Evolutionary conservation across 2,113 vertebrate species (phyloP).

Genomic region (Scytalopus superciliaris): DNA sequence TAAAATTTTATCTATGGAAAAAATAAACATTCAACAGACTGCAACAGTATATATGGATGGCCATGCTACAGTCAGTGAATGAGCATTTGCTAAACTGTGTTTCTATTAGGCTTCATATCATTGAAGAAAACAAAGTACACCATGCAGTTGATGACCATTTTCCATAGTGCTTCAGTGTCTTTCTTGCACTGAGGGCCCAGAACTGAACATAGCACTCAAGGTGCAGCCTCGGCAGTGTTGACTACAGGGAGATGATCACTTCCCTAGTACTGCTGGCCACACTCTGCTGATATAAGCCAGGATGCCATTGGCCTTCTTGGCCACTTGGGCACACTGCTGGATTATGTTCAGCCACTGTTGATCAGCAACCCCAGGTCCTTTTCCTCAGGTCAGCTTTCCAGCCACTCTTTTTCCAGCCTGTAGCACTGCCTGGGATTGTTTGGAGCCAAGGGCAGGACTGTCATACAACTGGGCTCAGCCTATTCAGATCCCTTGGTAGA

Average conservation of each 20-base stretch:
- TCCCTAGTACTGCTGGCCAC: background rate
- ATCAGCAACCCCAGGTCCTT: background rate
- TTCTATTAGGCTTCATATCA: background rate
- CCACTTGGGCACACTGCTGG: background rate
- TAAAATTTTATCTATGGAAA: background rate
- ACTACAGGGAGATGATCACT: background rate
- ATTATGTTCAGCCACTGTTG: background rate
- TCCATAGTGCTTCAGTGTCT: background rate
- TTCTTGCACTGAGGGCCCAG: background rate
- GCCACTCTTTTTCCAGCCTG: background rate
- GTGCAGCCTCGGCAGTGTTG: background rate
- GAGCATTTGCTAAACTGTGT: background rate
- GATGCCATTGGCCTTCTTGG: background rate
- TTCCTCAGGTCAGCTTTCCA: background rate
- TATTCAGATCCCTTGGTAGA: background rate
- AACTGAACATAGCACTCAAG: background rate
- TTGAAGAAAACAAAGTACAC: background rate
- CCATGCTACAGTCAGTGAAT: background rate
- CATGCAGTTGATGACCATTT: background rate
- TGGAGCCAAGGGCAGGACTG: background rate
- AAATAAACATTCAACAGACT: background rate
- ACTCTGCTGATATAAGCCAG: background rate
- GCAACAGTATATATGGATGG: background rate
- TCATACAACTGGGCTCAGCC: background rate
- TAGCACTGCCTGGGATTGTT: background rate